Evolutionary conservation across 2,888 invertebrate species (phyloP), one percentile per base, ranked within the genome.

Genomic region (Ormyrus thymus): DNA sequence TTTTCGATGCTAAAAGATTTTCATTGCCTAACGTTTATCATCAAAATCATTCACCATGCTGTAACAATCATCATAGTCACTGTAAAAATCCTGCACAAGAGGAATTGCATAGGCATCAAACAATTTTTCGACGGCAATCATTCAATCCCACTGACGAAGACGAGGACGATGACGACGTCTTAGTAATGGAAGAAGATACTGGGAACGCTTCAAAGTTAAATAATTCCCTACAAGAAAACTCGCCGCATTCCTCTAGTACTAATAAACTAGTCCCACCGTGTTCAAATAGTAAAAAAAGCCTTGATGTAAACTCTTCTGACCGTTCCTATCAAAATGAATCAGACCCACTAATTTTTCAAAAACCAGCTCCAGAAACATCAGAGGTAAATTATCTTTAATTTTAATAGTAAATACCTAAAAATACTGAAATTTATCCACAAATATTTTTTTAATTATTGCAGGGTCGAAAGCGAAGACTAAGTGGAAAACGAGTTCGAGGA

Each of bases 401-500:
- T 10, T 45, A 15, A 29, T 13, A 43, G 43, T 64, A 48, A 56
- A 64, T 10, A 55, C 11, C 6, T 50, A 11, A 43, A 11, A 8
- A n/a, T 59, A 7, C 10, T n/a, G 29, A 5, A 1, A 7, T 53
- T 10, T n/a, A 62, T 15, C 29, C 29, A 11, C 9, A 15, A 11
- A 53, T 1, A 62, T 51, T 62, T 70, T 11, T 62, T 46, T 51
- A 61, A 71, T 5, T 29, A n/a, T 70, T 58, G 8, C 69, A 89
- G 88, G 81, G 76, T 0, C 86, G 85, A 80, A 87, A 87, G 74
- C 84, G 86, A 81, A 87, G 85, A 79, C 80, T 83, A n/a, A 85
- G 84, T n/a, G 89, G 87, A 1, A 89, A 85, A 83, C 86, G 79
- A 59, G 87, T 89, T 0, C 83, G 88, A 73, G 86, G 86, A 6